These are phyloP conservation scores for Tuta absoluta DNA, from an alignment of 2,888 invertebrate species.

Conservation along the genomic window DNA sequence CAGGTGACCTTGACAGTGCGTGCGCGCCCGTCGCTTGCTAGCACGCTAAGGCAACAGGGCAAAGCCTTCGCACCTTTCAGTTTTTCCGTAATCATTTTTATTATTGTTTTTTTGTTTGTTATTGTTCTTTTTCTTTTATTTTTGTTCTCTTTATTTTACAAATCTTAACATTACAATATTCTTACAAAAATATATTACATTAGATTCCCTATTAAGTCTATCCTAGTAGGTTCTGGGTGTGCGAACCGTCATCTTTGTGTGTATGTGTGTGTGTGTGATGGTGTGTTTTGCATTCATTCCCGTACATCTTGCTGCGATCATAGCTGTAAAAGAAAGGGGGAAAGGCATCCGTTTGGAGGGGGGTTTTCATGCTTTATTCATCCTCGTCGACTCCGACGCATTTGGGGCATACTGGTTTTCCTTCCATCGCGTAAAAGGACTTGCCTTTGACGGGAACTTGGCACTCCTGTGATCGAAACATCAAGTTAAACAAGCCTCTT, in stretches of 20 bases:
- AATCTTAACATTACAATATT: conserved; percentile 78
- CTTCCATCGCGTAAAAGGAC: conserved; percentile 98
- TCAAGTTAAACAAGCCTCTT: conserved; percentile 42
- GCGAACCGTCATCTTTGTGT: conserved; percentile 42
- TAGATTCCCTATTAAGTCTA: conserved; percentile 60
- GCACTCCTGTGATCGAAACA: conserved; percentile 89
- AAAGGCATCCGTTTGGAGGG: conserved; percentile 65
- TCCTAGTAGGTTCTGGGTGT: conserved; percentile 46
- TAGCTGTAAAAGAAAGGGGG: conserved; percentile 77
- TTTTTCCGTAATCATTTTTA: conserved; percentile 8
- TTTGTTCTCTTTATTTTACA: conserved; percentile 79
- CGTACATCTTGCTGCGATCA: conserved; percentile 57
- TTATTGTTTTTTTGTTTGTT: conserved; percentile 54
- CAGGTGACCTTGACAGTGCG: conserved; percentile 60
- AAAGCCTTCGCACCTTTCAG: background rate
- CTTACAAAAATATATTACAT: conserved; percentile 79
- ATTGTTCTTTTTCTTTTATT: conserved; percentile 62
- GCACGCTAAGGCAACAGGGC: background rate
- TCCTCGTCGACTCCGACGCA: conserved; percentile 96
- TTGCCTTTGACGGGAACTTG: conserved; percentile 95
- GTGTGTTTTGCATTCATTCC: conserved; percentile 50
- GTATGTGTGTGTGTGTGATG: conserved; percentile 50
- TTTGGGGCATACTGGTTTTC: conserved; percentile 96
- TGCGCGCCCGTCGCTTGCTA: background rate
- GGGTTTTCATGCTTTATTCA: conserved; percentile 75